phyloP scores from a whole-genome alignment of 2,113 vertebrate species.

The Lepus europaeus region DNA sequence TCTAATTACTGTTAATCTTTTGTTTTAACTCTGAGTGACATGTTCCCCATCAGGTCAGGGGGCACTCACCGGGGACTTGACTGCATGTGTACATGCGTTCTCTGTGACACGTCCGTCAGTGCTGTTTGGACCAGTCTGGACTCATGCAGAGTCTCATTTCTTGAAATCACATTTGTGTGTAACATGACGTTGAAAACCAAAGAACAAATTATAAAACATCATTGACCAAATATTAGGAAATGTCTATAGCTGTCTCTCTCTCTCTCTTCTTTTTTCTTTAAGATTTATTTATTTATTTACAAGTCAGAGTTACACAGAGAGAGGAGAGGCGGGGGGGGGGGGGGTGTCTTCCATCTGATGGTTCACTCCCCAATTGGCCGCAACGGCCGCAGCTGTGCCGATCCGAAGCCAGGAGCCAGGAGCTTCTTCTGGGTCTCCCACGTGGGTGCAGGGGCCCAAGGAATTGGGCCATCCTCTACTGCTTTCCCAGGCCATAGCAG shows the following conservation, averaged over 20 bases:
- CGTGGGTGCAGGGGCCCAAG: too few species aligned
- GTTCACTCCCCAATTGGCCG: too few species aligned
- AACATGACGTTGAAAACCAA: not conserved
- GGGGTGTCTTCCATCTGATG: too few species aligned
- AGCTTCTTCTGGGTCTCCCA: too few species aligned
- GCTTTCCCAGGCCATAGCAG: too few species aligned
- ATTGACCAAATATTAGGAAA: not conserved
- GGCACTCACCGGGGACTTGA: not conserved
- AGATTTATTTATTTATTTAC: too few species aligned
- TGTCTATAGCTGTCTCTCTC: not conserved
- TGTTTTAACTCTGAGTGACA: not conserved
- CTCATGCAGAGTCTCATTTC: not conserved
- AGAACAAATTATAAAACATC: not conserved
- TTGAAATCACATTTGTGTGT: not conserved
- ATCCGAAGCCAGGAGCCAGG: too few species aligned
- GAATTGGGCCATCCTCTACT: too few species aligned
- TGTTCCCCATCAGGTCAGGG: fast-evolving
- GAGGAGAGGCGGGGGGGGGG: too few species aligned
- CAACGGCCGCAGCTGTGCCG: too few species aligned
- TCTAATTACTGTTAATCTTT: not conserved
- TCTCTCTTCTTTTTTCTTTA: too few species aligned
- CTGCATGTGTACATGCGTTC: fast-evolving
- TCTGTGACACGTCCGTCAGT: not conserved
- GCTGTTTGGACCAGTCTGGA: not conserved
- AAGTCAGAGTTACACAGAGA: too few species aligned